These are phyloP conservation scores for Caenorhabditis japonica DNA, from an alignment of 2,888 invertebrate genomes.

Conservation along the genomic window DNA sequence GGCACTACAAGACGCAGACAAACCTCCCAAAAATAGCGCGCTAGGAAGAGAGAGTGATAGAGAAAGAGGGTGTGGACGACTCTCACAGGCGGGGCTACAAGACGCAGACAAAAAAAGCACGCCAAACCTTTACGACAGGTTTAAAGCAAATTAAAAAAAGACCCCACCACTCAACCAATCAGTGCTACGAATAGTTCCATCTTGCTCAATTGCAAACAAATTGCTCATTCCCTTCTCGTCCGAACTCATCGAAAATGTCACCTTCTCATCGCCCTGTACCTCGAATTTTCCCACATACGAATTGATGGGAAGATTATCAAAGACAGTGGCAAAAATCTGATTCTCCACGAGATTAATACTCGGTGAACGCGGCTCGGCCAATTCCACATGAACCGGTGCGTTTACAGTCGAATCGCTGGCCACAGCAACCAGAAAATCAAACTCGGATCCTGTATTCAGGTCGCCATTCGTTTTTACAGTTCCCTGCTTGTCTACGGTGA, in stretches of 20 bases:
- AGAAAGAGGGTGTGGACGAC: too few species aligned
- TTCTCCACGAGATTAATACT: conserved; percentile 13
- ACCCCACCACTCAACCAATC: conserved; percentile 42
- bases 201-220: conserved; percentile 30
- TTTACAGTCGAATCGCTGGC: conserved; percentile 12
- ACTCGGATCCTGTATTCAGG: background rate
- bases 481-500: conserved; percentile 30
- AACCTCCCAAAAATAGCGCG: too few species aligned
- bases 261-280: conserved; percentile 17
- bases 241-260: conserved; percentile 37
- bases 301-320: conserved; percentile 32
- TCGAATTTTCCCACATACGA: conserved; percentile 41
- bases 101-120: too few species aligned
- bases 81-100: too few species aligned
- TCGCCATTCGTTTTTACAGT: conserved; percentile 9
- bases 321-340: conserved; percentile 43
- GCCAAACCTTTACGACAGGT: too few species aligned
- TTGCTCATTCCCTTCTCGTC: conserved; percentile 26
- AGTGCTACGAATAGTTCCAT: conserved; percentile 39
- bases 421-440: conserved; percentile 39
- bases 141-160: too few species aligned
- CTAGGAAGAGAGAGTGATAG: too few species aligned
- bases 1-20: too few species aligned
- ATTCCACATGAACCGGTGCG: conserved; percentile 31
- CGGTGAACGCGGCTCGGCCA: conserved; percentile 6